phyloP scores from a whole-genome alignment of 2,888 invertebrate species.

The Stenotaenia linearis region DNA sequence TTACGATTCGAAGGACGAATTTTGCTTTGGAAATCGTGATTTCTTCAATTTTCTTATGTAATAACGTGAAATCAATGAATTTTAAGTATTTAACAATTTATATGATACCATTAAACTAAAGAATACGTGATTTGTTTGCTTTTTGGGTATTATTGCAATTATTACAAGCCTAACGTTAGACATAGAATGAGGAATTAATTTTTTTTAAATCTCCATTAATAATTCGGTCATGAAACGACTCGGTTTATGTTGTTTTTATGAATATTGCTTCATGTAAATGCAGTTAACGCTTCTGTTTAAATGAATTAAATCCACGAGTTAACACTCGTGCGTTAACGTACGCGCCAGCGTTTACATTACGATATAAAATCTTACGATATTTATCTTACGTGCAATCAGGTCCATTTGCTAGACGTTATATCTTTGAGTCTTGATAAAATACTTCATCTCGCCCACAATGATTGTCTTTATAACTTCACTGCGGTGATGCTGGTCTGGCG shows the following conservation, averaged over 20 bases:
- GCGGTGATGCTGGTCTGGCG: not conserved
- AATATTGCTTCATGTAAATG: not conserved
- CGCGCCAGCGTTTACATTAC: too few relatives aligned
- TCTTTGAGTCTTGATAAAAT: not conserved
- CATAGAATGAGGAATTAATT: not conserved
- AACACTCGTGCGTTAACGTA: too few relatives aligned
- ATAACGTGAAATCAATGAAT: not conserved
- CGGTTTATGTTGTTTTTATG: not conserved
- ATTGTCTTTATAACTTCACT: not conserved
- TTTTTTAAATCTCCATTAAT: not conserved
- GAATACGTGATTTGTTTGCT: not conserved
- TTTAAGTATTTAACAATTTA: not conserved
- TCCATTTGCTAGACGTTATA: not conserved
- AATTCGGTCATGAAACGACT: too few relatives aligned
- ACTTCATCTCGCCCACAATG: not conserved
- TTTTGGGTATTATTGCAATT: not conserved
- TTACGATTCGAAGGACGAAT: not conserved
- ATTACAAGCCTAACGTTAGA: not conserved
- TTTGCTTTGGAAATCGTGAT: not conserved
- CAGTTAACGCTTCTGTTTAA: not conserved
- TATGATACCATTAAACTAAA: not conserved
- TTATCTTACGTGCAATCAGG: not conserved
- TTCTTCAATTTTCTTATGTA: not conserved
- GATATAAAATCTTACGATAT: not conserved
- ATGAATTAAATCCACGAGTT: not conserved